Conservation (phyloP, 2,797 vertebrate genomes). For the Melopsittacus undulatus region DNA sequence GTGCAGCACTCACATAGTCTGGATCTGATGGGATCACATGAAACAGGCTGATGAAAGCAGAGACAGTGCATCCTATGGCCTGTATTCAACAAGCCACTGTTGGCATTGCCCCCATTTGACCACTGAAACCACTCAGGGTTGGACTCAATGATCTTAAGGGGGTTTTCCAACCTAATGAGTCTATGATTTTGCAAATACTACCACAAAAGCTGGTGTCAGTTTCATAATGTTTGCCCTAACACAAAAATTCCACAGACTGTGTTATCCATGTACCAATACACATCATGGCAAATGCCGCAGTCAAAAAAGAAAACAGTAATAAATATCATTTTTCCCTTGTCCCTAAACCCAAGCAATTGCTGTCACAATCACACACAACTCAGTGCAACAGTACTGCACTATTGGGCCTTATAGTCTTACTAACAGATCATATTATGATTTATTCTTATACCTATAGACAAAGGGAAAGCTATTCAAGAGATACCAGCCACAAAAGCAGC, state of each 20-base stretch:
- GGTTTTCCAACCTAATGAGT: background rate
- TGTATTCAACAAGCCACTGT: background rate
- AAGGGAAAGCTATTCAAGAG: background rate
- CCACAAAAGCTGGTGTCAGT: background rate
- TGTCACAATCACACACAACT: background rate
- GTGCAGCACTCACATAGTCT: fast-evolving
- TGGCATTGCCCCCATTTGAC: background rate
- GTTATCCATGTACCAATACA: background rate
- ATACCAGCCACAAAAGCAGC: background rate
- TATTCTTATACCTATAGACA: background rate
- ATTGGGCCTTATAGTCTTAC: background rate
- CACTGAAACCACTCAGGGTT: fast-evolving
- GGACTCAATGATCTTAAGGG: background rate
- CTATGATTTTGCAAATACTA: background rate
- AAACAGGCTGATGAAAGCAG: background rate
- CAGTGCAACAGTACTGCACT: background rate
- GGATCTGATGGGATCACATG: fast-evolving
- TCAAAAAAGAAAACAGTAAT: background rate
- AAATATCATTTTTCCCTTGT: background rate
- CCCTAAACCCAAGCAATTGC: background rate
- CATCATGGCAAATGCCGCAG: background rate
- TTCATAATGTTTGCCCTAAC: background rate
- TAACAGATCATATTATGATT: background rate
- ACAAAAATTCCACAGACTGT: background rate
- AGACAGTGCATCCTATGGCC: background rate